These are phyloP conservation scores for Stratiolaelaps scimitus DNA, from an alignment of 1,140 invertebrate species.

Conservation along the genomic window DNA sequence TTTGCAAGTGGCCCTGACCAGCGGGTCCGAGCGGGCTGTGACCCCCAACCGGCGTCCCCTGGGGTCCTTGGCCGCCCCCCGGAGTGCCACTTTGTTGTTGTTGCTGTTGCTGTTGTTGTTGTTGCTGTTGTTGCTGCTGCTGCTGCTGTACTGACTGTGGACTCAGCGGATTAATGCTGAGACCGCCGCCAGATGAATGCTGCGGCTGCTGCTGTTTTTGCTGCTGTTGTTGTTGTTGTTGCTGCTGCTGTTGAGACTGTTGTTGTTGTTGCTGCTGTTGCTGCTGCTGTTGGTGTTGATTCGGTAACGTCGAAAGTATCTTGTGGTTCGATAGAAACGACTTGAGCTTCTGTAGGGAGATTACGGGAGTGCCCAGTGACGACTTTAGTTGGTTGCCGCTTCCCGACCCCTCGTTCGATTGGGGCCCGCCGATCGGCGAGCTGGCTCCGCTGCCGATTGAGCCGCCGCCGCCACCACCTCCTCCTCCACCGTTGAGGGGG, in stretches of 20 bases:
- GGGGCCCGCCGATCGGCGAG: too few relatives aligned
- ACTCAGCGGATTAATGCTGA: too few relatives aligned
- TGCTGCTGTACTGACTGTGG: slow-evolving; percentile 19
- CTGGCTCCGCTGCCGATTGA: too few relatives aligned
- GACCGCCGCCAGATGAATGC: too few relatives aligned
- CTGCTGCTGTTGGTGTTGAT: slow-evolving; percentile 33
- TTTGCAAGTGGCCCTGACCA: too few relatives aligned
- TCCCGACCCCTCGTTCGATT: too few relatives aligned
- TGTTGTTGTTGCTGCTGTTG: slow-evolving; percentile 31
- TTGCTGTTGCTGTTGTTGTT: slow-evolving; percentile 33
- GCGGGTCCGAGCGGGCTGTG: too few relatives aligned
- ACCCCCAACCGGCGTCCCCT: neutral
- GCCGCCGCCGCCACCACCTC: slow-evolving; percentile 28
- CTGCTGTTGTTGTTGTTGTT: slow-evolving; percentile 30
- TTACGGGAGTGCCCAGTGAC: slow-evolving; percentile 35
- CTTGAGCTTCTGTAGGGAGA: slow-evolving; percentile 38
- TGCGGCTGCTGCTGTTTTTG: slow-evolving; percentile 28
- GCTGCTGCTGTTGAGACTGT: slow-evolving; percentile 34
- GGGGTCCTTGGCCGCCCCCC: neutral
- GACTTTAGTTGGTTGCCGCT: neutral
- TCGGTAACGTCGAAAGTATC: slow-evolving; percentile 32
- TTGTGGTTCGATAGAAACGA: slow-evolving; percentile 37
- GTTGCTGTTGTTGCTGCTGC: slow-evolving; percentile 29
- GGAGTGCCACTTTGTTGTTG: slow-evolving; percentile 33
- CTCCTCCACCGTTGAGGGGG: slow-evolving; percentile 31